A percentile compares a stretch with the other conserved stretches of the same genome.
Conservation (phyloP, 1,140 invertebrate species). For the Euwallacea similis region DNA sequence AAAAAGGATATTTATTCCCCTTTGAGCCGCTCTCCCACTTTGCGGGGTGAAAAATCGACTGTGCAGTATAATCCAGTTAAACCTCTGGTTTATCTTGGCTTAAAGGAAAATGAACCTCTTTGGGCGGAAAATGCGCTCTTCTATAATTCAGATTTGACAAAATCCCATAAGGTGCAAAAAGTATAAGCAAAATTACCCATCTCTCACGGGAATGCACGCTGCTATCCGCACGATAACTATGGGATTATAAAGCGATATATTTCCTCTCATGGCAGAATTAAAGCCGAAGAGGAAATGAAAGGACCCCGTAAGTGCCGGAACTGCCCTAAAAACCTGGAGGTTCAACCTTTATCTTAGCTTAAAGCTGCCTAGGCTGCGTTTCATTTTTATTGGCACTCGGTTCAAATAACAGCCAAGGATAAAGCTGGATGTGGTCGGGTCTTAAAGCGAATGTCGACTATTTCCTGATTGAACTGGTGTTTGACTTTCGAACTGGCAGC, state of each 20-base stretch:
- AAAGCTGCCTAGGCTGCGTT: slow-evolving; percentile 18
- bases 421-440: slow-evolving; percentile 12
- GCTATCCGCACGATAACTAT: not conserved
- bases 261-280: slow-evolving; percentile 24
- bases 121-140: too few species aligned
- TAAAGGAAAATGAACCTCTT: too few species aligned
- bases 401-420: slow-evolving; percentile 16
- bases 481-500: too few species aligned
- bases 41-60: slow-evolving; percentile 5
- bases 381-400: slow-evolving; percentile 25
- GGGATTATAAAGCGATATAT: slow-evolving; percentile 33
- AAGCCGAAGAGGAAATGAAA: slow-evolving; percentile 28
- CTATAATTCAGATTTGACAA: too few species aligned
- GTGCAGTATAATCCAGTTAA: slow-evolving; percentile 7
- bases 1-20: slow-evolving; percentile 12
- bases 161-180: too few species aligned
- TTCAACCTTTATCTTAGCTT: slow-evolving; percentile 28
- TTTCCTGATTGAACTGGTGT: slow-evolving; percentile 4
- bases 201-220: too few species aligned
- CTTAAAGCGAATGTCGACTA: slow-evolving; percentile 1
- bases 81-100: not conserved
- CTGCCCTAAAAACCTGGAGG: slow-evolving; percentile 17
- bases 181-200: too few species aligned
- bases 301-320: slow-evolving; percentile 23
- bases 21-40: not conserved